phyloP scores from a whole-genome alignment of 2,113 vertebrate genomes.

The Vulpes ferrilata region DNA sequence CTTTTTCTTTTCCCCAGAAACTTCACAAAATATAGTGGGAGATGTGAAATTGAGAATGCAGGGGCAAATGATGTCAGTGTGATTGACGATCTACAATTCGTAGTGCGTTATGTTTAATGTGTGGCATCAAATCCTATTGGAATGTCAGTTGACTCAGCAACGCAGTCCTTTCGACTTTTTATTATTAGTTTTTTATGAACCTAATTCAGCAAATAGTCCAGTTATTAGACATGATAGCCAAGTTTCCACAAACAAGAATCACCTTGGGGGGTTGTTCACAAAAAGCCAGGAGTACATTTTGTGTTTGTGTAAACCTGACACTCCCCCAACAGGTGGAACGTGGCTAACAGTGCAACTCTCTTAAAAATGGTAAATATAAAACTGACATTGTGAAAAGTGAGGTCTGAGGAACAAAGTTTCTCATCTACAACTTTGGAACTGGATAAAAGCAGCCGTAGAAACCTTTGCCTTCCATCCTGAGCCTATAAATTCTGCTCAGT shows the following conservation, averaged over 20 bases:
- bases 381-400: background rate
- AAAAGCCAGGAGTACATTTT: background rate
- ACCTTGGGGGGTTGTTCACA: background rate
- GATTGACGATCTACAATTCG: background rate
- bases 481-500: background rate
- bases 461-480: conserved; percentile 17
- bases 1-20: background rate
- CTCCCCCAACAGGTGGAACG: background rate
- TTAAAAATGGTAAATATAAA: background rate
- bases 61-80: fast-evolving
- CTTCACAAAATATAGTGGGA: background rate
- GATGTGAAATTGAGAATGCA: background rate
- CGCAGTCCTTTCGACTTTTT: background rate
- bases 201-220: background rate
- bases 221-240: background rate
- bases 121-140: background rate
- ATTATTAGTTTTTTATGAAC: background rate
- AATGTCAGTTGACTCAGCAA: background rate
- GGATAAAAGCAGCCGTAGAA: conserved; percentile 6
- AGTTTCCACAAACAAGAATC: conserved; percentile 28
- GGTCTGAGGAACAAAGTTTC: background rate
- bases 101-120: background rate
- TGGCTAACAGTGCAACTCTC: background rate
- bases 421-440: background rate
- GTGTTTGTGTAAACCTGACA: background rate